These are phyloP conservation scores for Pangasius mekongensis DNA, from an alignment of 2,797 vertebrate genomes.

Conservation along the genomic window DNA sequence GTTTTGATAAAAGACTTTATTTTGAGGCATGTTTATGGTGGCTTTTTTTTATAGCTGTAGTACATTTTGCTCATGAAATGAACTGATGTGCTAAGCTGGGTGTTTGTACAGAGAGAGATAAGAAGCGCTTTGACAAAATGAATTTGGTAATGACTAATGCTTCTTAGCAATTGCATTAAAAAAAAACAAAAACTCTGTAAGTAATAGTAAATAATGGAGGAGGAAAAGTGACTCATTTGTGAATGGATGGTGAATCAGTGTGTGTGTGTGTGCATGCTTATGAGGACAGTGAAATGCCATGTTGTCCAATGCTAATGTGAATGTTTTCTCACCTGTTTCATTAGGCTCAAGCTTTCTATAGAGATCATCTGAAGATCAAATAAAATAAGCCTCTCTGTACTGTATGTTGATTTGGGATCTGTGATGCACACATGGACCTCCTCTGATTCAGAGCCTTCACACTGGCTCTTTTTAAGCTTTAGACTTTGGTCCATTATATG, in stretches of 20 bases:
- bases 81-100: neutral
- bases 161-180: neutral
- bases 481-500: neutral
- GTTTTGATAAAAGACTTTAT: neutral
- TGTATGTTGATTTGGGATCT: neutral
- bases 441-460: neutral
- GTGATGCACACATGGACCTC: neutral
- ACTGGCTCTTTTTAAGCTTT: neutral
- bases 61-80: neutral
- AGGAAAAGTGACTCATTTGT: neutral
- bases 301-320: neutral
- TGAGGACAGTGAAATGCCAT: neutral
- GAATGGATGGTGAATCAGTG: neutral
- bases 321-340: neutral
- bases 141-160: neutral
- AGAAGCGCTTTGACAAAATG: too few species aligned
- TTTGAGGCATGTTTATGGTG: neutral
- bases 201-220: neutral
- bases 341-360: neutral
- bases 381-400: neutral
- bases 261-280: neutral
- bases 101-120: neutral
- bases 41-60: neutral
- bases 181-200: neutral
- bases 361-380: neutral